Base-by-base conservation (phyloP, 2,797 vertebrate genomes). In the Sylvilagus floridanus region DNA sequence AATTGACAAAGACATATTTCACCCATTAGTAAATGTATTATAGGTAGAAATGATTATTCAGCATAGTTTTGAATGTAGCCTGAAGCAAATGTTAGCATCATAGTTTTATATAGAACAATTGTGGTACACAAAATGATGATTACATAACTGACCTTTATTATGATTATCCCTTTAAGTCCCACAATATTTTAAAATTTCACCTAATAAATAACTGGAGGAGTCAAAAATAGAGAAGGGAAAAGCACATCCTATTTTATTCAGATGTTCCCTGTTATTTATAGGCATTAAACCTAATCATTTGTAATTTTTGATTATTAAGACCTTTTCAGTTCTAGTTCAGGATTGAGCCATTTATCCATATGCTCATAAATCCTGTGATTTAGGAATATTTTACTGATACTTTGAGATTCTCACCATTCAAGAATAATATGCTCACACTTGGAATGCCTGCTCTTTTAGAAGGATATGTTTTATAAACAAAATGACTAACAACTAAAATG, bases 1-100 rank as follows among this genome's bases (percentile, higher is more conserved):
- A 93, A 68, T 89, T 96, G 97, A 93, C 52, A 96, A 95, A 96
- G 84, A 89, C 24, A 66, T 96, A 94, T 97, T 97, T 97, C 81
- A 54, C 19, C 32, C 90, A 97, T 84, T 97, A 97, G 93, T 14
- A 97, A 95, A 93, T 75, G 5, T n/a, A 91, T 95, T 93, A 87
- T 17, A 95, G 16, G 63, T 95, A 96, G 96, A 97, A 98, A 87
- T 69, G 1, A 90, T 96, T 96, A 88, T 72, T 97, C 91, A 92
- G 57, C 63, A 11, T 12, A 77, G 19, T 95, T 97, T 88, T 62
- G 90, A 97, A 93, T 30, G 22, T 95, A 19, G 10, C 93, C 90
- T 60, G 81, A 93, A 91, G 85, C 57, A 96, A 98, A 95, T 83
- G 17, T 57, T 84, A 84, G 52, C 84, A 95, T 76, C 35, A 75